Conservation (phyloP, 2,888 invertebrate species). For the Lymantria monacha region DNA sequence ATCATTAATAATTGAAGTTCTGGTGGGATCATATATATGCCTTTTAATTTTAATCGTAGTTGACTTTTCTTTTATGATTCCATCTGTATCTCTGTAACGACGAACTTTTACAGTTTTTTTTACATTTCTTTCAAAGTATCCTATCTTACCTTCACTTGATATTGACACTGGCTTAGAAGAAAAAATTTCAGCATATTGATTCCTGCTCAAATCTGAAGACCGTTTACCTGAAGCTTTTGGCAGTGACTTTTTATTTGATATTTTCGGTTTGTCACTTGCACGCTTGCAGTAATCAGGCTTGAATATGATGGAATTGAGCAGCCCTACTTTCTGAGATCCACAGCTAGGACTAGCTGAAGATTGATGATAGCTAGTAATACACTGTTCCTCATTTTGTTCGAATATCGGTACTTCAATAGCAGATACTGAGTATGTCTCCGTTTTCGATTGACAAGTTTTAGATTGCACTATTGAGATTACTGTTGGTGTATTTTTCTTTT, state of each 20-base stretch:
- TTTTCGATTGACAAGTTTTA: neutral
- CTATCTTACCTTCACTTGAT: conserved; percentile 7
- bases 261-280: neutral
- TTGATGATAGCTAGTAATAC: neutral
- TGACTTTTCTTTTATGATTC: conserved; percentile 42
- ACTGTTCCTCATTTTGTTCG: neutral
- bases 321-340: neutral
- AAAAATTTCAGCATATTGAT: neutral
- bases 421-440: neutral
- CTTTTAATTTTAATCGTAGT: conserved; percentile 36
- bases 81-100: conserved; percentile 40
- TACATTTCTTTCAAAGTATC: conserved; percentile 41
- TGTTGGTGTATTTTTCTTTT: neutral
- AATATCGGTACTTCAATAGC: neutral
- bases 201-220: neutral
- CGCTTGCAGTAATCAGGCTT: neutral
- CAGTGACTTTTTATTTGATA: neutral
- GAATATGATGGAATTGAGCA: neutral
- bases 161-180: neutral
- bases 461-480: neutral
- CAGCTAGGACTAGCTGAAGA: neutral
- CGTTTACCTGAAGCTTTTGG: neutral
- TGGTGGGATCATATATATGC: conserved; percentile 33
- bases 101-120: conserved; percentile 41
- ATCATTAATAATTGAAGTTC: conserved; percentile 20